A percentile compares a stretch with the other conserved stretches of the same genome.
phyloP scores from a whole-genome alignment of 2,888 invertebrate species.

The Tetrapedia diversipes region DNA sequence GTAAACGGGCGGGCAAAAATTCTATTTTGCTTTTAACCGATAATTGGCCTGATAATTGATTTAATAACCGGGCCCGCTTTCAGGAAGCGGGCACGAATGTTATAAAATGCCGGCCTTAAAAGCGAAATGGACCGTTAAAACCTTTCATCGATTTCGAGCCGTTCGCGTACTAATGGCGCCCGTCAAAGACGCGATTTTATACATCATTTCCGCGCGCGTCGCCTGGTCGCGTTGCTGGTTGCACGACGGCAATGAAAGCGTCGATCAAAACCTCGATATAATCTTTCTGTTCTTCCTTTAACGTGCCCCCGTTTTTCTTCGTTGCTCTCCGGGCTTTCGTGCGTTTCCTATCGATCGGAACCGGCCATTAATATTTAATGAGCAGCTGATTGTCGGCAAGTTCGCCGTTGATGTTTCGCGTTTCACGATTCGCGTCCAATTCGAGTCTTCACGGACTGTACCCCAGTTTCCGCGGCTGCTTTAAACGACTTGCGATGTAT shows the following conservation, averaged over 20 bases:
- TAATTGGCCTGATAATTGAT: conserved; percentile 36
- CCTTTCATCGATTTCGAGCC: conserved; percentile 23
- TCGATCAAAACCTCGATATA: conserved; percentile 57
- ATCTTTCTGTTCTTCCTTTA: conserved; percentile 41
- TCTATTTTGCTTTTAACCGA: conserved; percentile 32
- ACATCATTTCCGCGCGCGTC: conserved; percentile 61
- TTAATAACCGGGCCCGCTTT: conserved; percentile 32
- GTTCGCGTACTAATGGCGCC: conserved; percentile 23
- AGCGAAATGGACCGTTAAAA: conserved; percentile 28
- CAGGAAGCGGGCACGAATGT: conserved; percentile 27
- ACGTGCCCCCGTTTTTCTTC: conserved; percentile 32
- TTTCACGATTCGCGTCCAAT: not conserved
- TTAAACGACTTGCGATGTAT: not conserved
- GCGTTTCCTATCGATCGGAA: conserved; percentile 35
- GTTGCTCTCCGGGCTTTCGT: conserved; percentile 11
- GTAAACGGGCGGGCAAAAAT: conserved; percentile 21
- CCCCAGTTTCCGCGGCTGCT: not conserved
- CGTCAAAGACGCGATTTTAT: conserved; percentile 42
- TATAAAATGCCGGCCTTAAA: conserved; percentile 35
- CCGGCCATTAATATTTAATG: conserved; percentile 4
- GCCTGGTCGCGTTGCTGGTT: not conserved
- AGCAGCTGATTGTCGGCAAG: not conserved
- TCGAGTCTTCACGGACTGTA: not conserved
- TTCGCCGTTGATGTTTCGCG: not conserved
- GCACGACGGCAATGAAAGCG: conserved; percentile 52